Percentiles rank a stretch among this genome's conserved stretches.
phyloP scores from a whole-genome alignment of 2,797 vertebrate species.

The Hephaestus fuliginosus region DNA sequence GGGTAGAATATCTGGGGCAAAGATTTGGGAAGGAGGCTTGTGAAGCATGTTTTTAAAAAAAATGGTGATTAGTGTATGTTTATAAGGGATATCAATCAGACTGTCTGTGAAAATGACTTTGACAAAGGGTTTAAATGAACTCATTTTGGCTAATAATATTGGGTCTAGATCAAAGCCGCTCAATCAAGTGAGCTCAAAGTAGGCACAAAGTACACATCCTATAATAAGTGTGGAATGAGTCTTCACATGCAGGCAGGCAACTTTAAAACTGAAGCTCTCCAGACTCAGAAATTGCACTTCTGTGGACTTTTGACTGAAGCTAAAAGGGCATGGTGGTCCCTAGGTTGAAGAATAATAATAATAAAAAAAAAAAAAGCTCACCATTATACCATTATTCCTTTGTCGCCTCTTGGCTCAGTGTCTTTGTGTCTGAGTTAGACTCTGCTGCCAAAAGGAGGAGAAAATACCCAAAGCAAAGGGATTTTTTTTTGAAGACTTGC shows the following conservation, averaged over 20 bases:
- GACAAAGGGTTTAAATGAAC: constrained; percentile 67
- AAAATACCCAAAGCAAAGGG: neutral
- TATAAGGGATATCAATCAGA: constrained; percentile 44
- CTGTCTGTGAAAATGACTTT: constrained; percentile 52
- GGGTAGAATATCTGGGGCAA: constrained; percentile 12
- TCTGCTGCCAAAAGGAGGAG: neutral
- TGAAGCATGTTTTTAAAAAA: constrained; percentile 3
- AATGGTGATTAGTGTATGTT: constrained; percentile 45
- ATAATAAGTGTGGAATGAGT: constrained; percentile 28
- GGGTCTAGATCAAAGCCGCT: constrained; percentile 59
- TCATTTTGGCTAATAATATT: constrained; percentile 50
- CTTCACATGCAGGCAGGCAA: constrained; percentile 23
- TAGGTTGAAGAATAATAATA: constrained; percentile 20
- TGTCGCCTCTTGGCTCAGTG: constrained; percentile 18
- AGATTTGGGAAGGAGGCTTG: constrained; percentile 1
- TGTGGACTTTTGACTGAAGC: constrained; percentile 50
- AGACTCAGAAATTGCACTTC: constrained; percentile 46
- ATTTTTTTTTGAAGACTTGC: neutral
- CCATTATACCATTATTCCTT: constrained; percentile 29
- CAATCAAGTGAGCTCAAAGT: constrained; percentile 47
- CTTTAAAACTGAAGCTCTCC: constrained; percentile 42
- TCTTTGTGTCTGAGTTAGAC: constrained; percentile 32
- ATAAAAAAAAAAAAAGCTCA: constrained; percentile 4
- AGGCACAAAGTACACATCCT: constrained; percentile 21
- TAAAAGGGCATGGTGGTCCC: constrained; percentile 40